Conservation (phyloP, 2,797 vertebrate genomes). For the Mus spretus region DNA sequence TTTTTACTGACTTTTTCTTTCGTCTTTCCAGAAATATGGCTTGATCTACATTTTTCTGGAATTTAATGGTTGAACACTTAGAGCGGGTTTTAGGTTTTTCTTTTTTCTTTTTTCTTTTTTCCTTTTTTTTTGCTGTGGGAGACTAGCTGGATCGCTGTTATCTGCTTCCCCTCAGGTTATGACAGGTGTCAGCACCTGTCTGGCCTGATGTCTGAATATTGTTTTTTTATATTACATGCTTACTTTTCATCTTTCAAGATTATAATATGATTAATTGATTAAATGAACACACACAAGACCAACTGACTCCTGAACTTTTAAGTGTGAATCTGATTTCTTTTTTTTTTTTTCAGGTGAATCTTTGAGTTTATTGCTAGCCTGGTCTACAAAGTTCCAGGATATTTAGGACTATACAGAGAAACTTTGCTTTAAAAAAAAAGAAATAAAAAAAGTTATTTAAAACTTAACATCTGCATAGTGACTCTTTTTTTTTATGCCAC, state of each 20-base stretch:
- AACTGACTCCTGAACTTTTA: no score
- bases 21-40: neutral
- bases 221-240: slow-evolving; percentile 6
- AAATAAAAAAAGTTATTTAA: no score
- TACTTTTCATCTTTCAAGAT: neutral
- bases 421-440: no score
- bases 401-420: no score
- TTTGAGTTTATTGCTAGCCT: no score
- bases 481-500: no score
- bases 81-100: neutral
- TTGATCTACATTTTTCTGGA: neutral
- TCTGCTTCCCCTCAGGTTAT: neutral
- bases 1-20: neutral
- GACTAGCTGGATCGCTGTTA: neutral
- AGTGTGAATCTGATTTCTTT: no score
- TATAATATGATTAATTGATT: slow-evolving; percentile 19
- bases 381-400: no score
- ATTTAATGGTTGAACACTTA: neutral
- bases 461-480: no score
- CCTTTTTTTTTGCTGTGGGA: neutral
- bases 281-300: no score
- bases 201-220: neutral
- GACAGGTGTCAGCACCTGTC: neutral
- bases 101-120: neutral
- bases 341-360: no score